A percentile compares a stretch with the other conserved stretches of the same genome.
phyloP scores from a whole-genome alignment of 2,797 vertebrate genomes.

The Rhinogobio ventralis region DNA sequence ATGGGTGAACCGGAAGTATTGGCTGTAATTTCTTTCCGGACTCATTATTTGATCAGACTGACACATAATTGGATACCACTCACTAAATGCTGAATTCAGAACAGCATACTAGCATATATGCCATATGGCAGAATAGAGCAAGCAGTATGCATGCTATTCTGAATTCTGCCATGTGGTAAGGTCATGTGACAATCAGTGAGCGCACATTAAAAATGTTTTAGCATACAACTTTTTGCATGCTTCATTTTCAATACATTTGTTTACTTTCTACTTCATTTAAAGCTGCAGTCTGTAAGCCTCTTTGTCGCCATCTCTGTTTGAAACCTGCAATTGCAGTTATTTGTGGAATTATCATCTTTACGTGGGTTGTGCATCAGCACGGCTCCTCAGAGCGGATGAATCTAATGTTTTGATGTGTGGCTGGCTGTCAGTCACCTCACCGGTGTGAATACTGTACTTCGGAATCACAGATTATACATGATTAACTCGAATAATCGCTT shows the following conservation, averaged over 20 bases:
- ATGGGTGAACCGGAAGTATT: not conserved
- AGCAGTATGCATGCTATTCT: not conserved
- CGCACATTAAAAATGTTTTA: not conserved
- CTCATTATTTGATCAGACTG: not conserved
- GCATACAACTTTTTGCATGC: not conserved
- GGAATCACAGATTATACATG: no score
- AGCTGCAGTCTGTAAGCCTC: no score
- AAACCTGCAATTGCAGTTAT: no score
- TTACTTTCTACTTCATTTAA: not conserved
- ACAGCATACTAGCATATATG: not conserved
- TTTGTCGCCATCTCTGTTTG: no score
- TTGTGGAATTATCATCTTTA: no score
- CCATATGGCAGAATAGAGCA: not conserved
- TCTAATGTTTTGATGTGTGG: no score
- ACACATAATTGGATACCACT: not conserved
- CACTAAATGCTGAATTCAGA: not conserved
- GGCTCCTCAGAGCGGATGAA: no score
- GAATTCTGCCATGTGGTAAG: not conserved
- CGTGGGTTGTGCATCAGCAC: no score
- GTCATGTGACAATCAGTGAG: conserved; percentile 1
- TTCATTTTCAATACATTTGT: not conserved
- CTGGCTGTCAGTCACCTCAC: no score
- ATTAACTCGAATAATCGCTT: no score
- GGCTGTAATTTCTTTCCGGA: not conserved
- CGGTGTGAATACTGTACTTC: no score